Evolutionary conservation across 2,888 invertebrate genomes (phyloP), one percentile per base, ranked within the genome.

Genomic region (Lampropteryx suffumata): DNA sequence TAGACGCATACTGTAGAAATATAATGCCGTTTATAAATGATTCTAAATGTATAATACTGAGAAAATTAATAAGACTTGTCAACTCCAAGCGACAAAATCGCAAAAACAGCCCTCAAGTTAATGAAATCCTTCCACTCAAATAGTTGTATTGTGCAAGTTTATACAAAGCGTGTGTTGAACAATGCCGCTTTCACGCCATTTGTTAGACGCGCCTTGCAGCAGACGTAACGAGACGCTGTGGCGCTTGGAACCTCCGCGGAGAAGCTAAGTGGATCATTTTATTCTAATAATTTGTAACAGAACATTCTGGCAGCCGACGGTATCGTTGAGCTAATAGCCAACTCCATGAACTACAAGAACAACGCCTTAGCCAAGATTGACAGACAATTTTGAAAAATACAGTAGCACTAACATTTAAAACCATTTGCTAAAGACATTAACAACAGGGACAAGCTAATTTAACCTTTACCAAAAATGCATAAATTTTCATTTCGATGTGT

Each of bases 141-240:
- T 43, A 47, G 47, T 52, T 43, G 53, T 53, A 48, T 48, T 48
- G 53, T 44, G 43, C 29, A 39, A 47, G 52, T 47, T 43, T 27
- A 45, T 26, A 48, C 52, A 47, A 52, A 34, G 44, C 35, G 34
- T 17, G 42, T 40, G 39, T 33, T 37, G 42, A 37, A 37, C 43
- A 37, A 42, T 33, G 27, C 27, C 14, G 43, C 34, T 34, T 34
- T 35, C 13, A 11, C 34, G 17, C 34, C 43, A 34, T 43, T 43
- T 28, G 43, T 35, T 43, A 35, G 32, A 26, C 32, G 33, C 28
- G 29, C 42, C 42, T 34, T 27, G 48, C 41, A 26, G 35, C 41
- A 26, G 35, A 41, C 48, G 29, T 12, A 24, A 33, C 41, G 13
- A 33, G 17, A 11, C 10, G 28, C 37, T 37, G 26, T 36, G 24